phyloP scores from a whole-genome alignment of 1,140 invertebrate genomes.

The Sarcophaga bullata region DNA sequence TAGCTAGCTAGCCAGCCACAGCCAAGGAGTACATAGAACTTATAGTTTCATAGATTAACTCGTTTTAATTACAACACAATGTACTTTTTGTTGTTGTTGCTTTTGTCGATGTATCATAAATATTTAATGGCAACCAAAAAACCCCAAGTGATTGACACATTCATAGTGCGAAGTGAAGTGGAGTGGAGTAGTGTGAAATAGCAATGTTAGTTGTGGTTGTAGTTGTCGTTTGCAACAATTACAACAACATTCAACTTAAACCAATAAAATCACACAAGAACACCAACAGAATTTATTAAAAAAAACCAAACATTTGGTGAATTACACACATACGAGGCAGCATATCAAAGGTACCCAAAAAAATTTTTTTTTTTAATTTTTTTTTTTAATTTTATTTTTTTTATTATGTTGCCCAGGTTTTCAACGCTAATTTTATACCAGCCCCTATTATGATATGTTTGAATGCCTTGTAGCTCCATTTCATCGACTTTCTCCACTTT shows the following conservation, averaged over 20 bases:
- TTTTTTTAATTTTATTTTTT: no score
- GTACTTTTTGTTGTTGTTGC: no score
- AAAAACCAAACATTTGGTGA: background rate
- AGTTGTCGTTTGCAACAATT: background rate
- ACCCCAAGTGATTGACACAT: conserved; percentile 17
- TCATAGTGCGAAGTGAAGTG: background rate
- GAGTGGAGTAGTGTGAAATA: background rate
- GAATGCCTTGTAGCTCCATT: no score
- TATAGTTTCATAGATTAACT: background rate
- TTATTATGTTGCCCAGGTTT: no score
- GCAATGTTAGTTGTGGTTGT: background rate
- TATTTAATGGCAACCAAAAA: conserved; percentile 16
- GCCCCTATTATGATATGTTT: no score
- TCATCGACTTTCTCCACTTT: no score
- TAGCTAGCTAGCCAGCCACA: background rate
- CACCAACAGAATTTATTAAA: background rate
- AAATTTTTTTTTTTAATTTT: no score
- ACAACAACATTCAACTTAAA: conserved; percentile 5
- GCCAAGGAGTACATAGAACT: background rate
- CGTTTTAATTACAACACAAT: background rate
- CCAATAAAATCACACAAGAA: conserved; percentile 15
- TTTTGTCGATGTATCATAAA: background rate
- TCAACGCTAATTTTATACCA: no score
- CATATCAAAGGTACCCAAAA: background rate
- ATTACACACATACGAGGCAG: background rate